Percentiles rank a stretch among this genome's conserved stretches.
phyloP scores from a whole-genome alignment of 2,888 invertebrate genomes.

The Caprella mutica region DNA sequence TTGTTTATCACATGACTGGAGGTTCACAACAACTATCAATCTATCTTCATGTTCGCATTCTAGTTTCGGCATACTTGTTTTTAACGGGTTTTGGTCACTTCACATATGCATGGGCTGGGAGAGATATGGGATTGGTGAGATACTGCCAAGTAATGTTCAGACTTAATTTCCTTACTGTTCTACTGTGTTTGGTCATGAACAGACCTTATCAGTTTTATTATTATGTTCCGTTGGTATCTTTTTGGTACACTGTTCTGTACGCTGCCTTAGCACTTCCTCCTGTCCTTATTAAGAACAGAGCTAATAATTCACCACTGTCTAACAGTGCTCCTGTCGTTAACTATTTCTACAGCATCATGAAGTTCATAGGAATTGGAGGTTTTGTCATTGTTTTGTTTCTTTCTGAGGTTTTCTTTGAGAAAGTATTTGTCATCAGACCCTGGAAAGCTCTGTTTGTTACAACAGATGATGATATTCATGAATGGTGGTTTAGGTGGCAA shows the following conservation, averaged over 20 bases:
- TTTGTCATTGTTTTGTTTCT: slow-evolving; percentile 82
- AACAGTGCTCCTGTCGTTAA: slow-evolving; percentile 50
- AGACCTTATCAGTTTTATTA: slow-evolving; percentile 96
- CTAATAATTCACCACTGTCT: slow-evolving; percentile 60
- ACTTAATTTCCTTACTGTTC: slow-evolving; percentile 77
- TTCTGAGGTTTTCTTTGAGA: slow-evolving; percentile 93
- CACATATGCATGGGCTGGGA: slow-evolving; percentile 78
- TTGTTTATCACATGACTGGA: slow-evolving; percentile 91
- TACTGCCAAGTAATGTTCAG: slow-evolving; percentile 71
- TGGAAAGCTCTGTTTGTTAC: slow-evolving; percentile 94
- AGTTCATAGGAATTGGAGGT: slow-evolving; percentile 69
- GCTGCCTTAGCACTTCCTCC: slow-evolving; percentile 70
- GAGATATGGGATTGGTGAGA: slow-evolving; percentile 61
- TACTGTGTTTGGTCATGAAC: slow-evolving; percentile 90
- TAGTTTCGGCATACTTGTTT: slow-evolving; percentile 85
- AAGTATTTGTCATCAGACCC: slow-evolving; percentile 84
- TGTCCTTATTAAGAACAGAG: slow-evolving; percentile 51
- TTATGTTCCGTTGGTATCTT: slow-evolving; percentile 85
- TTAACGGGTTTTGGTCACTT: slow-evolving; percentile 88
- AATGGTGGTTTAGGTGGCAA: slow-evolving; percentile 83
- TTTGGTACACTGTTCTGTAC: slow-evolving; percentile 71
- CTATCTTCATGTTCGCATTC: slow-evolving; percentile 79
- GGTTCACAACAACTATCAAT: slow-evolving; percentile 84
- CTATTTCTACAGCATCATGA: slow-evolving; percentile 73
- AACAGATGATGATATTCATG: slow-evolving; percentile 85